phyloP scores from a whole-genome alignment of 2,797 vertebrate species.

The Moxostoma hubbsi region DNA sequence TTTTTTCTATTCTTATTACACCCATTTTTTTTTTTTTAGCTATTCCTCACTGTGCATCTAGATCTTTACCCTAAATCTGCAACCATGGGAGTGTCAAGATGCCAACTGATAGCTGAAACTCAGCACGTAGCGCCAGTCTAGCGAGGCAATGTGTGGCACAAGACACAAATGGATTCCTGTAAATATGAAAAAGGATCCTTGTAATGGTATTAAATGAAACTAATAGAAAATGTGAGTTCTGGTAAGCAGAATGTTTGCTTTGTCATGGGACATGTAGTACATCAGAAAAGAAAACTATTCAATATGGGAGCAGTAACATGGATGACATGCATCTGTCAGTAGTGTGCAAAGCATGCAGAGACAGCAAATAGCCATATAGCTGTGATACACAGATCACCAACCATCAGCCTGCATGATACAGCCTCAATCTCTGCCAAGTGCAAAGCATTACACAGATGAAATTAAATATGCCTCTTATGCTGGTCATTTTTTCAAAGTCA shows the following conservation, averaged over 20 bases:
- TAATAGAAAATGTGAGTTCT: not conserved
- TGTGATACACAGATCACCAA: not conserved
- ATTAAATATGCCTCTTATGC: slow-evolving; percentile 23
- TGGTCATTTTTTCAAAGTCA: slow-evolving; percentile 30
- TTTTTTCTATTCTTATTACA: not conserved
- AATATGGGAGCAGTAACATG: not conserved
- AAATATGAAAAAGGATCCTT: not conserved
- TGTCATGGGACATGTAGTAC: not conserved
- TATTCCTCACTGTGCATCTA: not conserved
- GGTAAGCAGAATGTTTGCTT: not conserved
- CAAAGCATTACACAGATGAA: slow-evolving; percentile 1
- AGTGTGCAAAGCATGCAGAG: not conserved
- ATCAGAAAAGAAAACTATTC: not conserved
- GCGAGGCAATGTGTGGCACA: not conserved
- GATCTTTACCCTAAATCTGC: too few relatives aligned
- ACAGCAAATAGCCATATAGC: not conserved
- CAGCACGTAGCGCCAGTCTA: not conserved
- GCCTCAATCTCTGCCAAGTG: not conserved
- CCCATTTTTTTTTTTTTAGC: too few relatives aligned
- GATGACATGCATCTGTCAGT: not conserved
- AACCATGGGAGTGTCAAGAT: too few relatives aligned
- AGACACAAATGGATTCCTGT: not conserved
- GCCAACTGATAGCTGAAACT: not conserved
- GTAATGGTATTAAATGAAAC: not conserved
- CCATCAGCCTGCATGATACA: not conserved